Percentiles rank a stretch among this genome's conserved stretches.
phyloP scores from a whole-genome alignment of 1,140 invertebrate species.

The Eriocheir sinensis region DNA sequence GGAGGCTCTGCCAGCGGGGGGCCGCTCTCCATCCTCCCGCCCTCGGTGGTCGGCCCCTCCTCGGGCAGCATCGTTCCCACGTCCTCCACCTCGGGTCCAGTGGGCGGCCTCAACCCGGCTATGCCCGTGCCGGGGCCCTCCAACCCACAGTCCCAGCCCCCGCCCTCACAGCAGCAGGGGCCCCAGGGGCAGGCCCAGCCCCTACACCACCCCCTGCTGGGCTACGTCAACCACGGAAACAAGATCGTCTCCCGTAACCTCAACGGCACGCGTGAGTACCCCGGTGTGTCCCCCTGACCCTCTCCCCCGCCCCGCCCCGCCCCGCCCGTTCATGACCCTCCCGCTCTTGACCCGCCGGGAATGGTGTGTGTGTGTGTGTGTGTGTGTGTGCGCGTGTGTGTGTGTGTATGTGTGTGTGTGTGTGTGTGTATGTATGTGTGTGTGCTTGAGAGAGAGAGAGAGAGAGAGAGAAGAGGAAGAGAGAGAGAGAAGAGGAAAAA shows the following conservation, averaged over 20 bases:
- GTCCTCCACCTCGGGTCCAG: neutral
- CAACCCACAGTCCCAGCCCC: slow-evolving; percentile 5
- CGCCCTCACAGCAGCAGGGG: slow-evolving; percentile 5
- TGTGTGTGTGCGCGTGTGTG: slow-evolving; percentile 23
- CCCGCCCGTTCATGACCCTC: neutral
- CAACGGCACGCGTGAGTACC: slow-evolving; percentile 83
- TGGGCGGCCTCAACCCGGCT: slow-evolving; percentile 61
- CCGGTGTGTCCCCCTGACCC: neutral
- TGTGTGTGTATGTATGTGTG: neutral
- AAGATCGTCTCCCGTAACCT: slow-evolving; percentile 83
- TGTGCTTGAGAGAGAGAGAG: neutral
- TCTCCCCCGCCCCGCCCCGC: too few species aligned
- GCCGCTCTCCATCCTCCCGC: slow-evolving; percentile 49
- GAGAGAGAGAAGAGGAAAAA: too few species aligned
- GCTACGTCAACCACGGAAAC: slow-evolving; percentile 79
- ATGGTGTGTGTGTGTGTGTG: slow-evolving; percentile 20
- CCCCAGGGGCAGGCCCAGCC: slow-evolving; percentile 22
- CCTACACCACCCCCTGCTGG: slow-evolving; percentile 75
- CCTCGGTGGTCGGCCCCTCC: neutral
- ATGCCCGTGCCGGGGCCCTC: slow-evolving; percentile 74
- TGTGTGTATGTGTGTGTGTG: slow-evolving; percentile 47
- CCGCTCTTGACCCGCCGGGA: neutral
- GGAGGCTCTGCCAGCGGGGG: slow-evolving; percentile 64
- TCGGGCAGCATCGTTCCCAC: slow-evolving; percentile 54
- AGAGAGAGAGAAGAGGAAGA: too few species aligned